These are phyloP conservation scores for Ptilodon capucinus DNA, from an alignment of 2,888 invertebrate species.

Conservation along the genomic window DNA sequence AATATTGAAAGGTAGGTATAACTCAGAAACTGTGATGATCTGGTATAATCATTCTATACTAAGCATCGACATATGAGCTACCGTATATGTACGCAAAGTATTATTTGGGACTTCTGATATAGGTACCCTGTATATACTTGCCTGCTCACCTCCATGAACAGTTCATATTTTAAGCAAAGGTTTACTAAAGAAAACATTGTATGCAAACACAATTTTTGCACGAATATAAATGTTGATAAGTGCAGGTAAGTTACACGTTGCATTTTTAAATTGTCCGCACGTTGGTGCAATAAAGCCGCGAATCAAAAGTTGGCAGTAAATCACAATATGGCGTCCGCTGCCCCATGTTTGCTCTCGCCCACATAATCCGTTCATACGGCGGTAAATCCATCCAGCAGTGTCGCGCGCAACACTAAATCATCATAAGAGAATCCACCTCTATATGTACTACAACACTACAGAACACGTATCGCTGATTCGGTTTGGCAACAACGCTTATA, in stretches of 20 bases:
- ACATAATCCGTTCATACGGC: slow-evolving; percentile 81
- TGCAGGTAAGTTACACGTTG: slow-evolving; percentile 36
- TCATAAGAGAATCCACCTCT: slow-evolving; percentile 79
- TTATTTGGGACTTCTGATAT: no score
- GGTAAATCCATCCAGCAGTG: slow-evolving; percentile 80
- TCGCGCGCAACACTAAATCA: slow-evolving; percentile 77
- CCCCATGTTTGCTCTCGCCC: slow-evolving; percentile 82
- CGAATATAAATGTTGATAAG: slow-evolving; percentile 7
- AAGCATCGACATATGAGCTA: no score
- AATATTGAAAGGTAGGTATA: no score
- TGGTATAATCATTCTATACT: no score
- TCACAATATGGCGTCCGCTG: slow-evolving; percentile 79
- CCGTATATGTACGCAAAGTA: no score
- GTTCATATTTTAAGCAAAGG: not conserved
- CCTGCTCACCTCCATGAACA: no score
- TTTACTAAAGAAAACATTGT: not conserved
- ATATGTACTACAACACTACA: slow-evolving; percentile 49
- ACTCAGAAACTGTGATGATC: no score
- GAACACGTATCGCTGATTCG: slow-evolving; percentile 54
- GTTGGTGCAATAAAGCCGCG: slow-evolving; percentile 73
- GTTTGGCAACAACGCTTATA: slow-evolving; percentile 54
- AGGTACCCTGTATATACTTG: no score
- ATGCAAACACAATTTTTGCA: not conserved
- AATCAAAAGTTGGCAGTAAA: slow-evolving; percentile 79
- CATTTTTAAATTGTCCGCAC: slow-evolving; percentile 50